Evolutionary conservation across 2,113 vertebrate species (phyloP), one percentile per base, ranked within the genome.

Genomic region (Actenoides lindsayi): DNA sequence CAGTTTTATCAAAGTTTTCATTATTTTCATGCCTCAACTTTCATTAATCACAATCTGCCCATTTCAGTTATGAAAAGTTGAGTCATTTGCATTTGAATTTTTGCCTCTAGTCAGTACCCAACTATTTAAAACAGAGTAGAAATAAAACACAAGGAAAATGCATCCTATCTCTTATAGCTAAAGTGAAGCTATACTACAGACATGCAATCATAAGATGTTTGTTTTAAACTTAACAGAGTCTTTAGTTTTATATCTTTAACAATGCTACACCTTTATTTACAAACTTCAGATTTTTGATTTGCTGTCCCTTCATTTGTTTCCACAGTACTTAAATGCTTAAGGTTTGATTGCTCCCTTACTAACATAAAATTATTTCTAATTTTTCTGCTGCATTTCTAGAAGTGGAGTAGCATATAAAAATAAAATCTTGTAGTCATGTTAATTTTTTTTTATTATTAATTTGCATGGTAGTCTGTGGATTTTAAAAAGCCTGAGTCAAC

Each of bases 401-500:
- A 86, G 14, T 37, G 21, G 24, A 44, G 12, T n/a, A 60, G 16
- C 37, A 53, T 82, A 57, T 86, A 84, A 87, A 89, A 91, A 68
- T 53, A 83, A 62, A 80, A 41, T 62, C 75, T 87, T 59, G 5
- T 54, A 53, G 82, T 57, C 31, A 11, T 3, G 10, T 44, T 74
- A 77, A 86, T 86, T 91, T 39, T 87, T 88, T 56, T 56, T 3
- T 11, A 23, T 21, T 11, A 73, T 89, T 91, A 71, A 89, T 92
- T 91, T 85, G 13, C 82, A 33, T 27, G 57, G 35, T 50, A 65
- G 54, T 51, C 57, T 73, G 25, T 62, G 48, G 83, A 68, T 77
- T 94, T 93, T 62, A 16, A 82, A 27, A 94, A 87, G 15, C 90
- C 82, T 85, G 86, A 96, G 67, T 97, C 94, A 93, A 77, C 10